Evolutionary conservation across 2,888 invertebrate genomes (phyloP), one percentile per base, ranked within the genome.

Genomic region (Linnaemya tessellans): DNA sequence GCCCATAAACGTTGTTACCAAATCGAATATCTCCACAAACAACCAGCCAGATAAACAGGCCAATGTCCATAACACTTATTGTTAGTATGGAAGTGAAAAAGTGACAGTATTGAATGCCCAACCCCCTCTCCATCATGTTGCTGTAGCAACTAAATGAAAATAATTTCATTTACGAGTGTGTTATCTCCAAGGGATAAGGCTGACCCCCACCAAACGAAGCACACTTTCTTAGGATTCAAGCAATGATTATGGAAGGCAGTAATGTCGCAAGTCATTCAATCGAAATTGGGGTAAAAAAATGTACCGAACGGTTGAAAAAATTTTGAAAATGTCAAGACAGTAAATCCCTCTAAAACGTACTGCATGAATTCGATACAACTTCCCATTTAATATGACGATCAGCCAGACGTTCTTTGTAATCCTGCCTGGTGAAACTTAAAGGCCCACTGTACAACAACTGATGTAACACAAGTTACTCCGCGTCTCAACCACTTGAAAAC

Each of bases 1-100:
- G 82, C 71, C 71, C 73, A 82, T 82, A 85, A 82, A 79, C n/a
- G 68, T 56, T 46, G 49, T 73, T 65, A 41, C 65, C 54, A 20
- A 62, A 73, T 56, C 64, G 18, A 30, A 58, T 56, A 46, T n/a
- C 20, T 18, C 7, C 15, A 43, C 56, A 41, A 15, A 20, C 38
- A 38, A 20, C 25, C 73, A 58, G 58, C 11, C 15, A 35, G 67
- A 25, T 38, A 49, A 15, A 49, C 18, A 11, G 18, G 11, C 5
- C 4, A 41, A 58, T 56, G 64, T 60, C 68, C 51, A 51, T 62
- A 46, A 81, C 67, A 73, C 68, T 77, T 70, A 43, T 51, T 73
- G 46, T 18, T 75, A 30, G 65, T 18, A 49, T 25, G 15, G 54
- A 64, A 65, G 70, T 58, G 74, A 81, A 81, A 70, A 62, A 67